phyloP scores from a whole-genome alignment of 2,113 vertebrate genomes.

The Grus americana region DNA sequence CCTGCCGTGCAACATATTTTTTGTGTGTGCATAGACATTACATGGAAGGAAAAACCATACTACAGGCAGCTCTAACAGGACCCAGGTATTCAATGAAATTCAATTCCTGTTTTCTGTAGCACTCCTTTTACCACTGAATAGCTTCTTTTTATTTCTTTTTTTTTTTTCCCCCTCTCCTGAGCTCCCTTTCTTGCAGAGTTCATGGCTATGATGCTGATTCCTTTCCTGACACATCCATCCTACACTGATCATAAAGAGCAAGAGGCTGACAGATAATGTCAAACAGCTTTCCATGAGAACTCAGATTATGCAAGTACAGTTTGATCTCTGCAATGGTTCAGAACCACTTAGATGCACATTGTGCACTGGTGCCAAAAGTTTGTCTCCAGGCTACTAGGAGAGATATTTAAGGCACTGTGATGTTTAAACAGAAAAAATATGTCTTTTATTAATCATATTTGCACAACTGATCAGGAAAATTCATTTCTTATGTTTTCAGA shows the following conservation, averaged over 20 bases:
- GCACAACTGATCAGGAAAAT: constrained; percentile 68
- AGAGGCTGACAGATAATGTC: constrained; percentile 25
- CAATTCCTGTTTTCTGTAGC: constrained; percentile 14
- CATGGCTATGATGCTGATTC: background rate
- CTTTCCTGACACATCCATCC: background rate
- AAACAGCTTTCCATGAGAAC: constrained; percentile 38
- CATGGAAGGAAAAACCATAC: constrained; percentile 3
- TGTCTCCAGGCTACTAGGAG: constrained; percentile 57
- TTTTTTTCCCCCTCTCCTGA: background rate
- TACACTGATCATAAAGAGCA: constrained; percentile 8
- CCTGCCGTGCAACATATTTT: background rate
- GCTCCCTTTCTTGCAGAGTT: background rate
- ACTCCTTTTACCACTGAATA: constrained; percentile 1
- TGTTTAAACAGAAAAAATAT: constrained; percentile 57
- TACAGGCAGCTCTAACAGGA: constrained; percentile 31
- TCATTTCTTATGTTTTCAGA: constrained; percentile 68
- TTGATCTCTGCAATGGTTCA: constrained; percentile 23
- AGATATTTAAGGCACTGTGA: constrained; percentile 39
- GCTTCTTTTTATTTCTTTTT: background rate
- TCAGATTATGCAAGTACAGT: background rate
- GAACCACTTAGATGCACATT: constrained; percentile 1
- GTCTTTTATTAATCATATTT: constrained; percentile 72
- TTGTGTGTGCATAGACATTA: background rate
- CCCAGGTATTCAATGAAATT: constrained; percentile 54
- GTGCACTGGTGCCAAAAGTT: constrained; percentile 18